These are phyloP conservation scores for Sandelia bainsii DNA, from an alignment of 2,797 vertebrate species.

Conservation along the genomic window DNA sequence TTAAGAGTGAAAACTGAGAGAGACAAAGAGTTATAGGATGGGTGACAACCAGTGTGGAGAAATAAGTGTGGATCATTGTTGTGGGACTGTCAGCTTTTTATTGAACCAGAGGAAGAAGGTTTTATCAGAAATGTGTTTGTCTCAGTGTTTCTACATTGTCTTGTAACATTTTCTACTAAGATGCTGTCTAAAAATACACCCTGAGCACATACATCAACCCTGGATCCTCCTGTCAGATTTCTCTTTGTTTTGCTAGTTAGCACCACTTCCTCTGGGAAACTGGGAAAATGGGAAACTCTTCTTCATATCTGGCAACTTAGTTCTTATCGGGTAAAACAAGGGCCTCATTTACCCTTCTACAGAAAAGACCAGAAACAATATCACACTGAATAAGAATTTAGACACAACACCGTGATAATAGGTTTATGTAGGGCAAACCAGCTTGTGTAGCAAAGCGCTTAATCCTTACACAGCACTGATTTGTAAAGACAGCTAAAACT, in stretches of 20 bases:
- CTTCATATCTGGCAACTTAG: slow-evolving; percentile 25
- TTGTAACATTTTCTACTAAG: slow-evolving; percentile 17
- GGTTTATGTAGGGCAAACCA: slow-evolving; percentile 57
- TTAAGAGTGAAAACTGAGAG: slow-evolving; percentile 14
- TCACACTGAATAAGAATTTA: slow-evolving; percentile 63
- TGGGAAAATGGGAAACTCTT: slow-evolving; percentile 9
- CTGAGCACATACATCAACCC: neutral
- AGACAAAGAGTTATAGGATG: slow-evolving; percentile 18
- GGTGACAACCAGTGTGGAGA: slow-evolving; percentile 27
- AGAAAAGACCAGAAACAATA: slow-evolving; percentile 49
- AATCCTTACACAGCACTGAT: slow-evolving; percentile 66
- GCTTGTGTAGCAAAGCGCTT: slow-evolving; percentile 65
- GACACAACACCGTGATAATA: slow-evolving; percentile 70
- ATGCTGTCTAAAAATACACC: slow-evolving; percentile 28
- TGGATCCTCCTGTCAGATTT: slow-evolving; percentile 2
- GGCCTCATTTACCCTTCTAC: slow-evolving; percentile 39
- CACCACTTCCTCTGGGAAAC: neutral
- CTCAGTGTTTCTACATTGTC: neutral
- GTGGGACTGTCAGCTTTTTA: slow-evolving; percentile 34
- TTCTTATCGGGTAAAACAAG: slow-evolving; percentile 58
- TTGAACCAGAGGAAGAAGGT: slow-evolving; percentile 39
- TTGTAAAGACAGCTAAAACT: slow-evolving; percentile 64
- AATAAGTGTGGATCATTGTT: slow-evolving; percentile 39
- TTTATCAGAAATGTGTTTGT: slow-evolving; percentile 33
- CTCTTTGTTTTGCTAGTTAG: slow-evolving; percentile 22